A percentile compares a stretch with the other conserved stretches of the same genome.
Conservation (phyloP, 2,797 vertebrate genomes). For the Platyrinchus mystaceus region DNA sequence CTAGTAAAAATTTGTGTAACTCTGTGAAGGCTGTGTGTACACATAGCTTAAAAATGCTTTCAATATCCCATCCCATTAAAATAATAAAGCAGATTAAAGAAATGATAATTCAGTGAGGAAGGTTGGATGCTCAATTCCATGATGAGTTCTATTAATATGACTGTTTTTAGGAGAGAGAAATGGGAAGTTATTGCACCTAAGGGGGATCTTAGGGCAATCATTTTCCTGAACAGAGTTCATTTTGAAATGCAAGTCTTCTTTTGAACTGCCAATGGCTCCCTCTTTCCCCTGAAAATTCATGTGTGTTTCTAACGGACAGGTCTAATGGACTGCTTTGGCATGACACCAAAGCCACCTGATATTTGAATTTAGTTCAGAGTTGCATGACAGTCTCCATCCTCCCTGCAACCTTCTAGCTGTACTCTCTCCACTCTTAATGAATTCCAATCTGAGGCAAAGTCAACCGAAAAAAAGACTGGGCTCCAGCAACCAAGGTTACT, state of each 20-base stretch:
- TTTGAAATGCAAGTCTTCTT: background rate
- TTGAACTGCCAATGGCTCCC: background rate
- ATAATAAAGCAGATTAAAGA: background rate
- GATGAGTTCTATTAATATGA: background rate
- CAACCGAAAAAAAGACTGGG: background rate
- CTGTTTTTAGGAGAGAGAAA: background rate
- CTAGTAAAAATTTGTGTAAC: background rate
- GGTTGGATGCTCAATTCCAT: background rate
- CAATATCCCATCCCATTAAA: rapidly evolving
- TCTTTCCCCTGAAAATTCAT: background rate
- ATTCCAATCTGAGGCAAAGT: background rate
- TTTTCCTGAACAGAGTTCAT: background rate
- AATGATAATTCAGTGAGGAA: background rate
- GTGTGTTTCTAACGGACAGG: background rate
- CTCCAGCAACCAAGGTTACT: background rate
- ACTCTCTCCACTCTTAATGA: background rate
- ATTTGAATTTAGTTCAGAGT: background rate
- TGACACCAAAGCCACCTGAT: background rate
- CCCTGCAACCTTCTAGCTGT: background rate
- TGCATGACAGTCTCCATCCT: background rate
- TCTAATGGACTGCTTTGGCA: background rate
- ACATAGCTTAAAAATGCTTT: background rate
- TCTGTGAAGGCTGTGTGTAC: background rate
- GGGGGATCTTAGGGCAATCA: background rate
- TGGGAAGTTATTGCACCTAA: background rate